Base-by-base conservation (phyloP, 2,113 vertebrate species). In the Rhinolophus ferrumequinum region DNA sequence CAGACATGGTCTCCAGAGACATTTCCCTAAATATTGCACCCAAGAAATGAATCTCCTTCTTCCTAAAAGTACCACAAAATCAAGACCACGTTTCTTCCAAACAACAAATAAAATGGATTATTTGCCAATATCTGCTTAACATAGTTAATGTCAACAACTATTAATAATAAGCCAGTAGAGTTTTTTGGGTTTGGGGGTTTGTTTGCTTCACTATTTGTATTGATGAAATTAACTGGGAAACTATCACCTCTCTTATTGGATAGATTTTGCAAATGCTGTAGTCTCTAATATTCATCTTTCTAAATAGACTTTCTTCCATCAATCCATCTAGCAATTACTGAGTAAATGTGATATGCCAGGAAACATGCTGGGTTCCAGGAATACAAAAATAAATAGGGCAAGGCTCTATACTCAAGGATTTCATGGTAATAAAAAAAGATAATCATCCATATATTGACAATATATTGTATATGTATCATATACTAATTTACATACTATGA, bases 1-100 rank as follows among this genome's bases (percentile, higher is more conserved):
- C 16, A 93, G n/a, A 75, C 5, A 58, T 8, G 7, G 22, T 14
- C 38, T 70, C 28, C 15, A 72, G 19, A 95, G 24, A 84, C 54
- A 54, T 24, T 41, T 67, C 15, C 73, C 21, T 47, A 44, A 52
- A 64, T 21, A 83, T 33, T 77, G 21, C 8, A 67, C 33, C 7
- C 8, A 52, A 94, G 30, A 86, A 84, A 33, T 58, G 35, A 88
- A 30, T 16, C 16, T 95, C 24, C 13, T 44, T 33, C 4, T 89
- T 89, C 30, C 73, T 26, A 26, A 41, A 77, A 81, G 24, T 82
- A 69, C 64, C 54, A 77, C 28, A 90, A 95, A 95, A 88, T 69
- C 41, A 87, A 88, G 30, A 56, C 21, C 13, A 73, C 3, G 1
- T 89, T 93, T 93, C 47, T 92, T 44, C 24, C 8, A 89, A 85